A percentile compares a stretch with the other conserved stretches of the same genome.
phyloP scores from a whole-genome alignment of 2,113 vertebrate species.

The Hucho hucho region DNA sequence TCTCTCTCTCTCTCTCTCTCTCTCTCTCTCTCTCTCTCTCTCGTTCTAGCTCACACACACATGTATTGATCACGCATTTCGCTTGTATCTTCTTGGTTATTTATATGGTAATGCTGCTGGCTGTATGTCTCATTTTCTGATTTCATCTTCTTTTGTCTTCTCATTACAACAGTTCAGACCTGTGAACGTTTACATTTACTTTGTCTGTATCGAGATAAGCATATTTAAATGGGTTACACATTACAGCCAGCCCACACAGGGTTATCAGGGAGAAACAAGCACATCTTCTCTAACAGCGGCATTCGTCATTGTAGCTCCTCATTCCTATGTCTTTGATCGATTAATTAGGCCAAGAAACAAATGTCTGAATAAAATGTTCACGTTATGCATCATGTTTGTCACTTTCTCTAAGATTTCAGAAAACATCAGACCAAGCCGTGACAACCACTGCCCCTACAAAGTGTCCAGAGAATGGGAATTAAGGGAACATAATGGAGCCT shows the following conservation, averaged over 20 bases:
- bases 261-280: background rate
- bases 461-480: too few species aligned
- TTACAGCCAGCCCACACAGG: background rate
- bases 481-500: background rate
- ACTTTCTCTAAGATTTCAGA: too few species aligned
- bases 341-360: background rate
- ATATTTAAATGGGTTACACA: background rate
- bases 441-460: too few species aligned
- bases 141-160: slow-evolving; percentile 33
- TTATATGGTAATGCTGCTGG: slow-evolving; percentile 51
- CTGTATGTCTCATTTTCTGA: slow-evolving; percentile 35
- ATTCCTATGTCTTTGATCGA: background rate
- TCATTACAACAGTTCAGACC: background rate
- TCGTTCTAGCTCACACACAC: slow-evolving; percentile 1
- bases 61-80: slow-evolving; percentile 47
- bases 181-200: background rate
- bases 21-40: background rate
- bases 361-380: too few species aligned
- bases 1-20: too few species aligned
- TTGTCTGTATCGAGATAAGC: background rate
- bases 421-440: too few species aligned
- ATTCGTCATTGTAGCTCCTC: background rate
- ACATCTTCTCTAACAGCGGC: background rate
- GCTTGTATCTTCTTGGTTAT: slow-evolving; percentile 38
- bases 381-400: too few species aligned